A percentile compares a stretch with the other conserved stretches of the same genome.
These are phyloP conservation scores for Dinoponera quadriceps DNA, from an alignment of 1,140 invertebrate species.

Conservation along the genomic window DNA sequence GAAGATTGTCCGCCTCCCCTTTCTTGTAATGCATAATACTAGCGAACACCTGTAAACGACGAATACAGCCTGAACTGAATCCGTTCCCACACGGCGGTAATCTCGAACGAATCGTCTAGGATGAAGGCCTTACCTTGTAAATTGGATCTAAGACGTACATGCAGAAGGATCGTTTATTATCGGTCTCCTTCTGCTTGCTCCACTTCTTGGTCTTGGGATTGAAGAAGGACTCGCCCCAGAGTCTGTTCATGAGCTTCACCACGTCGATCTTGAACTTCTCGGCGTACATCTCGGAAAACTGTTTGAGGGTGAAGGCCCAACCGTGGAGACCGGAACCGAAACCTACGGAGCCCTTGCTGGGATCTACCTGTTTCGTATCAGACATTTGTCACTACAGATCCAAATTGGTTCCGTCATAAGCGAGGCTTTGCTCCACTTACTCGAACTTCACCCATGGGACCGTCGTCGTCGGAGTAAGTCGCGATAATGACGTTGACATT, in stretches of 20 bases:
- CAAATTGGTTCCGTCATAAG: background rate
- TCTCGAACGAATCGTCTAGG: no score
- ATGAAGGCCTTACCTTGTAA: slow-evolving; percentile 92
- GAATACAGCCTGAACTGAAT: background rate
- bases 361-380: slow-evolving; percentile 90
- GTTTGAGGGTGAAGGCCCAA: slow-evolving; percentile 99
- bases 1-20: slow-evolving; percentile 94
- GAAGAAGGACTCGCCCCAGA: slow-evolving; percentile 99
- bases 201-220: slow-evolving; percentile 99
- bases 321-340: slow-evolving; percentile 99
- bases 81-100: background rate
- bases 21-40: slow-evolving; percentile 99
- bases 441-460: slow-evolving; percentile 99
- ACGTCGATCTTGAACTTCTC: slow-evolving; percentile 99
- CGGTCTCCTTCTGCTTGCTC: slow-evolving; percentile 95
- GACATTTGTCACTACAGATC: slow-evolving; percentile 20
- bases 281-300: slow-evolving; percentile 99
- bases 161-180: slow-evolving; percentile 98
- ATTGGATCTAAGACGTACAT: slow-evolving; percentile 99
- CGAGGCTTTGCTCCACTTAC: slow-evolving; percentile 85
- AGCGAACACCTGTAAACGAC: slow-evolving; percentile 92
- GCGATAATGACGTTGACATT: slow-evolving; percentile 99
- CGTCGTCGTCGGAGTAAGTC: slow-evolving; percentile 98
- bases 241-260: slow-evolving; percentile 97
- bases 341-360: slow-evolving; percentile 98